Conservation (phyloP, 23 tunicate genomes). For the Phallusia fumigata region DNA sequence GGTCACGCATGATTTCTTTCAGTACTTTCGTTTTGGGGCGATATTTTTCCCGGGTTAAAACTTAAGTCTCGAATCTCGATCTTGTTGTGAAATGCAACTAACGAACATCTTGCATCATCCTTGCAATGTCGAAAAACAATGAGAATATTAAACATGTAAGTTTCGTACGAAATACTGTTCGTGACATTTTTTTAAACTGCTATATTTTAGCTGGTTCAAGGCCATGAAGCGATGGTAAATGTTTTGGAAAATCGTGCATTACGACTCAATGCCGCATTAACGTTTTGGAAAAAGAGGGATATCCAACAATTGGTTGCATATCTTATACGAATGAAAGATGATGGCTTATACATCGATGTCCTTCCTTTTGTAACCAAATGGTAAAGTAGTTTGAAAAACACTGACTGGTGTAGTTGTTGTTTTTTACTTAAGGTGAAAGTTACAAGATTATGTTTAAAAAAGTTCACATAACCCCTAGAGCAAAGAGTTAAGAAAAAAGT, state of each 20-base stretch:
- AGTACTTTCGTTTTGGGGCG: no score
- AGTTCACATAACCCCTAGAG: no score
- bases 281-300: conserved; percentile 80
- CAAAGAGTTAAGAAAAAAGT: no score
- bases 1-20: neutral
- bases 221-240: conserved; percentile 56
- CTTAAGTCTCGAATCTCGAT: no score
- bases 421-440: no score
- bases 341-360: conserved; percentile 69
- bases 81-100: no score
- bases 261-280: conserved; percentile 66
- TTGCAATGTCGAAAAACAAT: neutral
- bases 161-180: neutral
- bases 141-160: neutral
- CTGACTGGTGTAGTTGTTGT: no score
- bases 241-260: conserved; percentile 62
- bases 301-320: conserved; percentile 54
- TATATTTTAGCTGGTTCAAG: conserved; percentile 24
- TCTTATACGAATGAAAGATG: conserved; percentile 72
- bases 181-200: neutral
- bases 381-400: no score
- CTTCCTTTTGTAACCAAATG: conserved; percentile 57
- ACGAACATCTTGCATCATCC: neutral
- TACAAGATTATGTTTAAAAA: no score
- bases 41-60: no score